Evolutionary conservation across 2,888 invertebrate genomes (phyloP).

Genomic region (Idaea straminata): DNA sequence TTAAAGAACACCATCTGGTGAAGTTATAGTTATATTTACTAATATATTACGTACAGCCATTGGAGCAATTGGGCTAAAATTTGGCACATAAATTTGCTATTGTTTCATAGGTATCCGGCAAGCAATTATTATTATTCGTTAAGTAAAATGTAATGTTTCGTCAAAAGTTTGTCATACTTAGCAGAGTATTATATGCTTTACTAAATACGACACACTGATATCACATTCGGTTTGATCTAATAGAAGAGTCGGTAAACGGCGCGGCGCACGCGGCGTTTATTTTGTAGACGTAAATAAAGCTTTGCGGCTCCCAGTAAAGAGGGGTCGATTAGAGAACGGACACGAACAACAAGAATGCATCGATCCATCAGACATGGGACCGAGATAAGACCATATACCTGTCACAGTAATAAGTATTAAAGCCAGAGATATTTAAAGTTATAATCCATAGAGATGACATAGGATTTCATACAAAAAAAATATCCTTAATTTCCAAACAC

Average conservation of each 20-base stretch:
- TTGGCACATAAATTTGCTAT: no score
- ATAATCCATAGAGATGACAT: no score
- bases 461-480: no score
- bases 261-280: neutral
- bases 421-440: constrained; percentile 30
- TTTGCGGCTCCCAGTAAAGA: constrained; percentile 54
- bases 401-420: constrained; percentile 70
- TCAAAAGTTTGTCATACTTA: no score
- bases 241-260: neutral
- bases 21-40: no score
- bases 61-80: no score
- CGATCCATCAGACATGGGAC: constrained; percentile 67
- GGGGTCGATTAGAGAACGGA: constrained; percentile 53
- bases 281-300: constrained; percentile 41
- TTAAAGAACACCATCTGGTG: no score
- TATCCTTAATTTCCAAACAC: no score
- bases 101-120: no score
- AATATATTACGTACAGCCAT: no score
- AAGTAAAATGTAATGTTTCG: no score
- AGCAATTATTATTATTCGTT: no score
- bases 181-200: neutral
- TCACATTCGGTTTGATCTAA: neutral
- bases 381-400: constrained; percentile 66
- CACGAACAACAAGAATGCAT: constrained; percentile 57
- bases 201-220: neutral